phyloP scores from a whole-genome alignment of 1,140 invertebrate species.

The Drosophila watanabei region DNA sequence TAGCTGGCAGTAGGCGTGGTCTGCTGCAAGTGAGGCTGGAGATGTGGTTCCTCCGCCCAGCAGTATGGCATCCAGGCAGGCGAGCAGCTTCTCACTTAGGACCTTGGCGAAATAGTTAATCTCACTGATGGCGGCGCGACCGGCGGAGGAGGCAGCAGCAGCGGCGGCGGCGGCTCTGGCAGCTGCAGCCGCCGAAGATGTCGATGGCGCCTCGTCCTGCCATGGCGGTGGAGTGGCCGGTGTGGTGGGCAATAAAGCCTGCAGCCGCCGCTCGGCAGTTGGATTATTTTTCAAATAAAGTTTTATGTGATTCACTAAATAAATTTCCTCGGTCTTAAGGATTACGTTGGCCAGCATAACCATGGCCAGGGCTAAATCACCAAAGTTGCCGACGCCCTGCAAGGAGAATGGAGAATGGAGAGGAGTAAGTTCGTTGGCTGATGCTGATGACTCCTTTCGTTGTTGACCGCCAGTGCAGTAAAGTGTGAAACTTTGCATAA shows the following conservation, averaged over 20 bases:
- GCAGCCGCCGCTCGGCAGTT: conserved; percentile 56
- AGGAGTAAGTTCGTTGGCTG: conserved; percentile 35
- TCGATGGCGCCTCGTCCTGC: conserved; percentile 76
- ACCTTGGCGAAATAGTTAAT: conserved; percentile 85
- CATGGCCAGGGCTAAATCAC: conserved; percentile 83
- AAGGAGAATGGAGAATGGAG: conserved; percentile 11
- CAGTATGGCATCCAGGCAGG: conserved; percentile 59
- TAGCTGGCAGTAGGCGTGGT: conserved; percentile 65
- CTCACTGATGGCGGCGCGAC: conserved; percentile 65
- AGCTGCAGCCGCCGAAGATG: conserved; percentile 77
- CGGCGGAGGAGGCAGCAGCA: conserved; percentile 9
- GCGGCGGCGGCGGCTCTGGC: conserved; percentile 60
- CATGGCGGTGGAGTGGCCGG: conserved; percentile 23
- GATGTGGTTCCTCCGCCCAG: conserved; percentile 5
- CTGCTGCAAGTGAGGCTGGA: conserved; percentile 2
- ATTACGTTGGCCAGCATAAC: conserved; percentile 84
- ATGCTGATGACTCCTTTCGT: conserved; percentile 54
- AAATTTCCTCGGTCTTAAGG: conserved; percentile 85
- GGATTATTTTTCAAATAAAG: conserved; percentile 85
- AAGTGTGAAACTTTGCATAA: conserved; percentile 82
- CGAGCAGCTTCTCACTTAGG: conserved; percentile 77
- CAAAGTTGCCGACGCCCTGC: conserved; percentile 81
- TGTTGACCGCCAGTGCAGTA: conserved; percentile 64
- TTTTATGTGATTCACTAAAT: conserved; percentile 86
- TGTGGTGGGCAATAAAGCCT: conserved; percentile 24